phyloP scores from a whole-genome alignment of 2,797 vertebrate genomes.

The Clarias laeviceps region DNA sequence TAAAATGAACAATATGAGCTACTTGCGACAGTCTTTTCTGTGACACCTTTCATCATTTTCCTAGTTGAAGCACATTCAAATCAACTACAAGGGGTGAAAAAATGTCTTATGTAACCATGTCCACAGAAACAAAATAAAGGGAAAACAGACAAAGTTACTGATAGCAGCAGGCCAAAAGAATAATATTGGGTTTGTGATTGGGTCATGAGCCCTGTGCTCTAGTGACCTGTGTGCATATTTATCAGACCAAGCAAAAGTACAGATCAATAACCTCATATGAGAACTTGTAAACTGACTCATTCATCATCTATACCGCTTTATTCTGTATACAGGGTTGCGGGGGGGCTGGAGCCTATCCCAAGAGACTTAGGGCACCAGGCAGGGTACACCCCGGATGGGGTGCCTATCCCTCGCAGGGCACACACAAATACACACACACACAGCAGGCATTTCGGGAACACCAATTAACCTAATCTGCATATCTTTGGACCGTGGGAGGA shows the following conservation, averaged over 20 bases:
- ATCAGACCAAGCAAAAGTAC: background rate
- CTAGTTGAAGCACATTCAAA: conserved; percentile 21
- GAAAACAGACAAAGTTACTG: conserved; percentile 35
- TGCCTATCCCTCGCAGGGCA: too few relatives aligned
- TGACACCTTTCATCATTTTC: background rate
- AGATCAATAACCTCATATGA: background rate
- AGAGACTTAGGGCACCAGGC: too few relatives aligned
- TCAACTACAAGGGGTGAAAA: background rate
- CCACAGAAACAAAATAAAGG: background rate
- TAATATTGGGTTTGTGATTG: background rate
- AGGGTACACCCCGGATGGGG: too few relatives aligned
- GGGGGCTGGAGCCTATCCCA: too few relatives aligned
- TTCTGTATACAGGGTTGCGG: too few relatives aligned
- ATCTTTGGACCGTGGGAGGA: too few relatives aligned
- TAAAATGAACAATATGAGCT: background rate
- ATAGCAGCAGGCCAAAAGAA: background rate
- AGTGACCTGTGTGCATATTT: conserved; percentile 6
- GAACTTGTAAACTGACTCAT: too few relatives aligned
- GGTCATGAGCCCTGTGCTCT: background rate
- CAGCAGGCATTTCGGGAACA: too few relatives aligned
- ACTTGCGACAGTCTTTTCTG: background rate
- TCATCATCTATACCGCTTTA: too few relatives aligned
- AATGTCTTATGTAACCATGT: background rate
- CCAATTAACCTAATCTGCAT: too few relatives aligned
- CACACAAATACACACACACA: too few relatives aligned